Evolutionary conservation across 2,888 invertebrate genomes (phyloP).

Genomic region (Alcis repandata): DNA sequence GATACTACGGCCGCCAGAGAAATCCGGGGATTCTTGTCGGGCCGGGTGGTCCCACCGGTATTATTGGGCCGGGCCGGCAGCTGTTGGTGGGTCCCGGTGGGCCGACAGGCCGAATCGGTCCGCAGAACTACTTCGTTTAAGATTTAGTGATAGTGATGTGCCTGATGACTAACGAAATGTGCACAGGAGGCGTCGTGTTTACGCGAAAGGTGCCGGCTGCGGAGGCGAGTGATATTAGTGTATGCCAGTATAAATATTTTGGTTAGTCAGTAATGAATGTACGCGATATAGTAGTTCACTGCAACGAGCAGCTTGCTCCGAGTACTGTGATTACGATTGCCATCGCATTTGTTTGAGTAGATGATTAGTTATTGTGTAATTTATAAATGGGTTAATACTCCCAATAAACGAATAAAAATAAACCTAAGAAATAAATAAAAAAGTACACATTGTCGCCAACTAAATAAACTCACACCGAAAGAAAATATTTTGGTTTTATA

Average conservation of each 20-base stretch:
- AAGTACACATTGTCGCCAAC: background rate
- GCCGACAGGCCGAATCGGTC: slow-evolving; percentile 72
- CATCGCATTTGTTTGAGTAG: no score
- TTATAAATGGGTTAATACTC: background rate
- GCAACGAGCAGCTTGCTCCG: slow-evolving; percentile 22
- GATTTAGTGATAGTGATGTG: slow-evolving; percentile 37
- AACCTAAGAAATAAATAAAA: background rate
- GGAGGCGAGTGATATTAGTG: slow-evolving; percentile 24
- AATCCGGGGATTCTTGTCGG: slow-evolving; percentile 66
- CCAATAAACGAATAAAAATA: background rate
- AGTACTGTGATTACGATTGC: slow-evolving; percentile 11
- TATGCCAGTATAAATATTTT: slow-evolving; percentile 53
- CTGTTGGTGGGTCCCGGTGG: slow-evolving; percentile 78
- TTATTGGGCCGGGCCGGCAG: slow-evolving; percentile 59
- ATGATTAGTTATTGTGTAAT: no score
- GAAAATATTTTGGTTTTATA: slow-evolving; percentile 10
- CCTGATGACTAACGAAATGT: slow-evolving; percentile 14
- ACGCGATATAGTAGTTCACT: slow-evolving; percentile 36
- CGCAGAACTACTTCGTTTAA: slow-evolving; percentile 73
- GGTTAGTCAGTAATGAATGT: slow-evolving; percentile 43
- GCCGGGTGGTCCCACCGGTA: slow-evolving; percentile 73
- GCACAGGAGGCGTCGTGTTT: background rate
- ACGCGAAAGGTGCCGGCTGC: slow-evolving; percentile 15
- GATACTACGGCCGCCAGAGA: slow-evolving; percentile 59
- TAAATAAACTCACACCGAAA: slow-evolving; percentile 10